Conservation (phyloP, 2,797 vertebrate species). For the Argya squamiceps region DNA sequence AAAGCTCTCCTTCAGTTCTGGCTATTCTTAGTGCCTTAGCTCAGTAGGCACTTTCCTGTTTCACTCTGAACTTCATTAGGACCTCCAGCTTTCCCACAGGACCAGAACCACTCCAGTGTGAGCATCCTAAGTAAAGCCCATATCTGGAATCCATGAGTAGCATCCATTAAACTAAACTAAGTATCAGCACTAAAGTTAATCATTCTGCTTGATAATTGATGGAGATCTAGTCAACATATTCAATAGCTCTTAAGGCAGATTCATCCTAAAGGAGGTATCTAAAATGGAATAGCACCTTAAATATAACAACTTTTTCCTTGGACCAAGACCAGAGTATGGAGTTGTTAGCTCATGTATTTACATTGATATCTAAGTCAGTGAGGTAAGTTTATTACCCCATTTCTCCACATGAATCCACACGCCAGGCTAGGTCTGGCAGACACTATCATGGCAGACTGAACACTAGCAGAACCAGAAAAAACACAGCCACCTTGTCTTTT, state of each 20-base stretch:
- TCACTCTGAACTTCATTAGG: not conserved
- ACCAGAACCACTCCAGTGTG: not conserved
- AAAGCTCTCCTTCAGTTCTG: not conserved
- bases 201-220: not conserved
- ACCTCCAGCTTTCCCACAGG: not conserved
- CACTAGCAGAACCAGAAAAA: not conserved
- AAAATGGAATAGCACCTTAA: not conserved
- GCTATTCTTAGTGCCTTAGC: not conserved
- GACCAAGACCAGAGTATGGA: not conserved
- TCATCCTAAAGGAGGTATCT: not conserved
- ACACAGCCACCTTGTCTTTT: not conserved
- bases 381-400: not conserved
- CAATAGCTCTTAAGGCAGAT: not conserved
- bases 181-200: not conserved
- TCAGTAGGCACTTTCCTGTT: not conserved
- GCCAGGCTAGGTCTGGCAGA: not conserved
- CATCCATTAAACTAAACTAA: not conserved
- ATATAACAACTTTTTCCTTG: not conserved
- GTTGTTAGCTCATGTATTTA: not conserved
- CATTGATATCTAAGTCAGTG: not conserved
- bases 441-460: not conserved
- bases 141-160: not conserved
- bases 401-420: not conserved
- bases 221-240: not conserved
- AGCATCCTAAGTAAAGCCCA: not conserved